Percentiles rank a stretch among this genome's conserved stretches.
phyloP scores from a whole-genome alignment of 2,113 vertebrate genomes.

The Numenius arquata region DNA sequence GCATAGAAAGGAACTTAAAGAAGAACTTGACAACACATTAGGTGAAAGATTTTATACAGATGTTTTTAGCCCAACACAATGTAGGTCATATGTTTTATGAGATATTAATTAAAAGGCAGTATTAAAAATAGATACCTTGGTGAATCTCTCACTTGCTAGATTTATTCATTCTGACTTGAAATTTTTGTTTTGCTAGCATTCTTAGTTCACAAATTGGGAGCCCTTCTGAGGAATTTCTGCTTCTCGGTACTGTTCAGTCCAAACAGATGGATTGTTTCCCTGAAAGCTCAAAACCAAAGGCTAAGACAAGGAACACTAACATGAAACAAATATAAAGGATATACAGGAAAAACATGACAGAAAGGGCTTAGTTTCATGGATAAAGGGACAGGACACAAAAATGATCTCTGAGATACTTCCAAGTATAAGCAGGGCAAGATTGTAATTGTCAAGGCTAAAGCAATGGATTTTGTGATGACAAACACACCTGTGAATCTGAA shows the following conservation, averaged over 20 bases:
- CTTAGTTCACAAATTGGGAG: neutral
- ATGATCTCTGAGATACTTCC: neutral
- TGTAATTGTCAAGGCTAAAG: neutral
- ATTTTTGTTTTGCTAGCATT: neutral
- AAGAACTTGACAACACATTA: neutral
- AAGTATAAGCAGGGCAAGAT: neutral
- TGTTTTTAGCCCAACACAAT: neutral
- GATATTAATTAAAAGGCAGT: neutral
- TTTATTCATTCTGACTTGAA: neutral
- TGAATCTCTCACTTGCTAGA: neutral
- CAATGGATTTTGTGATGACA: neutral
- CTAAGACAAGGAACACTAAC: neutral
- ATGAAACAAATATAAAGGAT: neutral
- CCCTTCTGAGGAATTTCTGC: neutral
- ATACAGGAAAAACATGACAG: neutral
- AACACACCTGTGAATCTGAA: neutral
- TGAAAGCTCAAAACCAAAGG: neutral
- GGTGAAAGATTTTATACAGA: neutral
- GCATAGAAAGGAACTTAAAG: neutral
- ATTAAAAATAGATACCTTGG: neutral
- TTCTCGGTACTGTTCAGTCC: neutral
- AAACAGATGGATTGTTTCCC: neutral
- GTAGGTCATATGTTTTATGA: neutral
- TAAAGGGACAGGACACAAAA: neutral
- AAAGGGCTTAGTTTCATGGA: neutral